Evolutionary conservation across 2,113 vertebrate genomes (phyloP).

Genomic region (Eolophus roseicapilla): DNA sequence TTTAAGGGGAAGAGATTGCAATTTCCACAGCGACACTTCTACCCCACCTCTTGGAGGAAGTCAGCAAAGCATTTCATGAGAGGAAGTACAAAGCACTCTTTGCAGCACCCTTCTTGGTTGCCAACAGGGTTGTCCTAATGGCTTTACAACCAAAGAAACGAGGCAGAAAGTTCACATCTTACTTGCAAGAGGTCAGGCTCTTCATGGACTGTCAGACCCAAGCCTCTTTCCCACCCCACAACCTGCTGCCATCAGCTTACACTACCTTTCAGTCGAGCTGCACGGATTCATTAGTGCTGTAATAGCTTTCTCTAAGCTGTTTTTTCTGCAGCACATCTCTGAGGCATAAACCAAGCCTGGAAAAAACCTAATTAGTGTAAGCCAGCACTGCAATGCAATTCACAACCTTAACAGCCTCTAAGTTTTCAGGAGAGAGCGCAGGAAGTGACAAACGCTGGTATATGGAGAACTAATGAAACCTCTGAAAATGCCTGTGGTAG

Average conservation of each 20-base stretch:
- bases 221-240: not conserved
- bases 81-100: not conserved
- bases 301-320: not conserved
- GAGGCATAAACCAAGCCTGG: constrained; percentile 17
- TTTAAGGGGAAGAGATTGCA: not conserved
- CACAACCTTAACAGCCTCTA: not conserved
- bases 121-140: not conserved
- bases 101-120: not conserved
- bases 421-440: not conserved
- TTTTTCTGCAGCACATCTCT: not conserved
- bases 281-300: not conserved
- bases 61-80: not conserved
- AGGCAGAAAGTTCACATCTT: not conserved
- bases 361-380: constrained; percentile 1
- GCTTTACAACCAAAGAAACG: not conserved
- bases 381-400: constrained; percentile 4
- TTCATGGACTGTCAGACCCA: accelerated
- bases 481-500: not conserved
- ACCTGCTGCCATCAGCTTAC: not conserved
- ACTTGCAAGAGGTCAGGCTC: not conserved
- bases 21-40: accelerated
- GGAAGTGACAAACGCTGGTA: not conserved
- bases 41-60: not conserved
- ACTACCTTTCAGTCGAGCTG: not conserved
- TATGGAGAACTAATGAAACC: constrained; percentile 4